Conservation (phyloP, 2,113 vertebrate genomes). For the Phylloscopus trochilus region DNA sequence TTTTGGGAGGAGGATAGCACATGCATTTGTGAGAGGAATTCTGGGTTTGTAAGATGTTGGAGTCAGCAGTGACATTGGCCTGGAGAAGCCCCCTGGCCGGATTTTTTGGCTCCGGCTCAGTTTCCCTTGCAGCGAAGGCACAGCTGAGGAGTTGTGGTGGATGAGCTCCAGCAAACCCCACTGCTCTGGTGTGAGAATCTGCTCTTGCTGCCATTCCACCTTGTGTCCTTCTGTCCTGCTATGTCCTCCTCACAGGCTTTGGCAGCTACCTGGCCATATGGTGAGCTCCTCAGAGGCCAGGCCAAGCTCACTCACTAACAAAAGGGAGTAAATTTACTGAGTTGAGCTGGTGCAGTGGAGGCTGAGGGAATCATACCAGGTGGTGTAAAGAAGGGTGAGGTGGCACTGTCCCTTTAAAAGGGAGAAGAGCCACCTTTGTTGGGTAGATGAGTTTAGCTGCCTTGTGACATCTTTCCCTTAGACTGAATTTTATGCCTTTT, state of each 20-base stretch:
- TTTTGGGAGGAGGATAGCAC: background rate
- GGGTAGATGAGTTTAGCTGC: background rate
- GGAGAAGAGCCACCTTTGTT: background rate
- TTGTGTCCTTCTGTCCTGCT: background rate
- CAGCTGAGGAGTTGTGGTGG: background rate
- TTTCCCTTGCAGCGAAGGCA: background rate
- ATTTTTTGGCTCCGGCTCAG: background rate
- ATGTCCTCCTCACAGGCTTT: accelerated
- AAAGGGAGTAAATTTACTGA: background rate
- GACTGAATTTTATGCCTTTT: background rate
- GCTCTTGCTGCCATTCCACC: background rate
- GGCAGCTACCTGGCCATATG: background rate
- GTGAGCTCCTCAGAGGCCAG: background rate
- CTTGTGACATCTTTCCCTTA: background rate
- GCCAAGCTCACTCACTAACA: background rate
- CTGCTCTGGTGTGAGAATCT: background rate
- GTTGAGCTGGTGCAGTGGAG: background rate
- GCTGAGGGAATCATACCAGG: background rate
- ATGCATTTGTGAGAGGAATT: background rate
- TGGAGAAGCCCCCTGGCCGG: background rate
- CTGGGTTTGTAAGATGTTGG: accelerated
- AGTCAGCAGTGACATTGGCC: background rate
- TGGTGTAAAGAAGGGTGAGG: background rate
- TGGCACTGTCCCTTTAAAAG: background rate
- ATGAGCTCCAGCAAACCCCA: background rate